These are phyloP conservation scores for Nebria brevicollis DNA, from an alignment of 2,888 invertebrate species.

Conservation along the genomic window DNA sequence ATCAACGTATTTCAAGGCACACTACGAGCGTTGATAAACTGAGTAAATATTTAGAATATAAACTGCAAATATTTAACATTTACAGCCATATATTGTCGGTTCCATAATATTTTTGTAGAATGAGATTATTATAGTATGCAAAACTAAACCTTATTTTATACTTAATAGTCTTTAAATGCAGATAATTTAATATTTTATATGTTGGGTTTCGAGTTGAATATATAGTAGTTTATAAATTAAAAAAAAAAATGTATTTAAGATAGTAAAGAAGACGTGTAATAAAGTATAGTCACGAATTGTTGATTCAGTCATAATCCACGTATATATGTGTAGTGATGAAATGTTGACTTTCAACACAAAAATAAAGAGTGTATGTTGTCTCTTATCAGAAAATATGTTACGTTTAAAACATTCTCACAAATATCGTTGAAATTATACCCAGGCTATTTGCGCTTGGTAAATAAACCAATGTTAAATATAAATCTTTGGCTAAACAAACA, in stretches of 20 bases:
- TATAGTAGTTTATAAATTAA: not conserved
- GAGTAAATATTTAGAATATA: constrained; percentile 40
- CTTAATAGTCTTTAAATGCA: too few relatives aligned
- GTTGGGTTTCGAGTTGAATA: not conserved
- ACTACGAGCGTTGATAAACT: constrained; percentile 33
- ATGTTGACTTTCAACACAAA: not conserved
- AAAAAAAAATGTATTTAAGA: not conserved
- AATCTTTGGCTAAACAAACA: constrained; percentile 18
- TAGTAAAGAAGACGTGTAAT: not conserved
- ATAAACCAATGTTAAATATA: constrained; percentile 23
- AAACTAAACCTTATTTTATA: too few relatives aligned
- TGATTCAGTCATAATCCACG: constrained; percentile 7
- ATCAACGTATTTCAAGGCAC: constrained; percentile 26
- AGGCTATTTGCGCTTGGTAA: constrained; percentile 12
- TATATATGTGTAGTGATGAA: not conserved
- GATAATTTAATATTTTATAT: too few relatives aligned
- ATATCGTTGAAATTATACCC: not conserved
- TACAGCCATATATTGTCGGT: constrained; percentile 24
- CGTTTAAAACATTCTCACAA: not conserved
- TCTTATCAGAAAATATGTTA: not conserved
- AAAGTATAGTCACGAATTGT: not conserved
- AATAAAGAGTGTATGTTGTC: not conserved
- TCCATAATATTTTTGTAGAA: not conserved
- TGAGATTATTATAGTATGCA: not conserved
- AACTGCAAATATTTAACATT: constrained; percentile 41